Percentiles rank a stretch among this genome's conserved stretches.
phyloP scores from a whole-genome alignment of 2,888 invertebrate species.

The Poecilus cupreus region DNA sequence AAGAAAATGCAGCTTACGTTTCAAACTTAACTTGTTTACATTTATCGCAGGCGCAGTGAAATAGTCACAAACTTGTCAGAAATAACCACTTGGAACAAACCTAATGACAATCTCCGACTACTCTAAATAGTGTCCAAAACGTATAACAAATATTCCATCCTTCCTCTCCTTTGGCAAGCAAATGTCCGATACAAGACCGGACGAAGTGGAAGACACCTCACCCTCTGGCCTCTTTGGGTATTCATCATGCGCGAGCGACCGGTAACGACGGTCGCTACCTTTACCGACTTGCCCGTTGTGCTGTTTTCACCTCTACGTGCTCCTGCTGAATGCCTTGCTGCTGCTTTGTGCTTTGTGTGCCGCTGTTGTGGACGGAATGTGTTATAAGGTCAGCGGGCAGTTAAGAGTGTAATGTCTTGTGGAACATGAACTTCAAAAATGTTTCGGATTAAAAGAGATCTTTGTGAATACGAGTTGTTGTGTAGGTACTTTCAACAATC shows the following conservation, averaged over 20 bases:
- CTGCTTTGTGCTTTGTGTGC: neutral
- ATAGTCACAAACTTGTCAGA: too few relatives aligned
- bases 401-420: conserved; percentile 27
- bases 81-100: too few relatives aligned
- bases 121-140: too few relatives aligned
- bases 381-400: conserved; percentile 12
- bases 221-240: neutral
- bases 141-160: too few relatives aligned
- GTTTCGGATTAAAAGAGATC: conserved; percentile 8
- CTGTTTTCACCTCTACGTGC: neutral
- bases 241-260: neutral
- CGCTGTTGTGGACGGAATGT: neutral
- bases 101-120: too few relatives aligned
- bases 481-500: neutral
- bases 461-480: neutral
- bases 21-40: too few relatives aligned
- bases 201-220: too few relatives aligned
- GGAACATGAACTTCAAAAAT: conserved; percentile 34
- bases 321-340: neutral
- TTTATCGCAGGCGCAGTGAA: too few relatives aligned
- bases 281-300: neutral
- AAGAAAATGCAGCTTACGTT: too few relatives aligned
- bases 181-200: too few relatives aligned
- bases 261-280: neutral
- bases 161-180: too few relatives aligned